Conservation (phyloP, 2,797 vertebrate genomes). For the Galaxias olidus region DNA sequence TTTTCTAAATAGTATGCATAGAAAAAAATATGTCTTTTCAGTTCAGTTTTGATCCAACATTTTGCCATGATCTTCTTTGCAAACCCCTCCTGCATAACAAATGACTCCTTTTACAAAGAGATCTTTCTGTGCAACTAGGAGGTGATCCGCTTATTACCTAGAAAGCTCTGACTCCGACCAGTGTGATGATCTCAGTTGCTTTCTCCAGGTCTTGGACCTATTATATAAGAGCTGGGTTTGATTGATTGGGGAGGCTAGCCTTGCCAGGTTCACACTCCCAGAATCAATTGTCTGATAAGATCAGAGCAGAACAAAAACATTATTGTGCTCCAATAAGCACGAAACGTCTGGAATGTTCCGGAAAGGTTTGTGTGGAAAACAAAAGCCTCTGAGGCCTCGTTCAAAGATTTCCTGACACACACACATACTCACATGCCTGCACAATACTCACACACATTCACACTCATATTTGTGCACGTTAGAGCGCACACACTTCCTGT, state of each 20-base stretch:
- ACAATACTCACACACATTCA: neutral
- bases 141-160: too few relatives aligned
- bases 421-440: constrained; percentile 9
- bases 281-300: constrained; percentile 49
- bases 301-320: constrained; percentile 58
- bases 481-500: constrained; percentile 19
- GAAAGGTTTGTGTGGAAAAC: constrained; percentile 41
- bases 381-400: constrained; percentile 44
- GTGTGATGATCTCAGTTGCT: too few relatives aligned
- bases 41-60: too few relatives aligned
- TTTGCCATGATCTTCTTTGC: too few relatives aligned
- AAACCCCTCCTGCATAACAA: too few relatives aligned
- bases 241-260: neutral
- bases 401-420: constrained; percentile 65
- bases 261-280: neutral
- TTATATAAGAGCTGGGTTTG: too few relatives aligned
- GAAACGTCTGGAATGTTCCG: constrained; percentile 65
- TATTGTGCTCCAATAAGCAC: constrained; percentile 48
- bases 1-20: too few relatives aligned
- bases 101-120: too few relatives aligned
- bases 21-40: too few relatives aligned
- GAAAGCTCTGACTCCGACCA: too few relatives aligned
- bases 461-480: neutral
- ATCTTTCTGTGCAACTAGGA: too few relatives aligned
- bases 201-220: too few relatives aligned